These are phyloP conservation scores for Hyposmocoma kahamanoa DNA, from an alignment of 1,140 invertebrate genomes.

Conservation along the genomic window DNA sequence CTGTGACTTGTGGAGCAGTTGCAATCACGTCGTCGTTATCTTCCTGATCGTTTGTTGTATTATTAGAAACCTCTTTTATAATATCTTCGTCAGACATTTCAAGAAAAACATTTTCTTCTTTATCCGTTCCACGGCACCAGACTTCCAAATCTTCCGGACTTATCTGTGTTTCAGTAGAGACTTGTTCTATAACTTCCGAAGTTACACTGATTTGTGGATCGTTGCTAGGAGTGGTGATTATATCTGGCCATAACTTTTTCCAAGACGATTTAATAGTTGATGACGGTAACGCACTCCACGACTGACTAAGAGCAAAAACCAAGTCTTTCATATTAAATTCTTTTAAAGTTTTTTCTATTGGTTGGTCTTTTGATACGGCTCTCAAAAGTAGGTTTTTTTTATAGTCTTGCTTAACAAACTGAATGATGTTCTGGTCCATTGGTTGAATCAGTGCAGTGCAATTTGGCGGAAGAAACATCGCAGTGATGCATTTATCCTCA, in stretches of 20 bases:
- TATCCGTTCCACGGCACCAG: too few relatives aligned
- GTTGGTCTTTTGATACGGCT: conserved; percentile 33
- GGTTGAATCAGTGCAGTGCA: conserved; percentile 49
- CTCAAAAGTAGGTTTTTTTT: conserved; percentile 38
- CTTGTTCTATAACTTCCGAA: conserved; percentile 24
- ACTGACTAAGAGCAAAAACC: too few relatives aligned
- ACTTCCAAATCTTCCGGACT: conserved; percentile 24
- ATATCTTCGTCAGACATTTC: conserved; percentile 30
- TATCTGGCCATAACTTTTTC: conserved; percentile 42
- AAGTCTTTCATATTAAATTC: too few relatives aligned
- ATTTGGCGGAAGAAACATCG: conserved; percentile 57
- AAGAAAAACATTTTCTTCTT: conserved; percentile 25
- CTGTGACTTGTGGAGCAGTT: conserved; percentile 31
- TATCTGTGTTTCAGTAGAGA: conserved; percentile 24
- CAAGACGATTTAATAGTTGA: too few relatives aligned
- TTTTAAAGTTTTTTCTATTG: too few relatives aligned
- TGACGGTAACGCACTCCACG: too few relatives aligned
- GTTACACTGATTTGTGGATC: conserved; percentile 20
- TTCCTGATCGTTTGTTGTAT: conserved; percentile 24
- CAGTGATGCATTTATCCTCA: conserved; percentile 44
- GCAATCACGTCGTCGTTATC: conserved; percentile 32
- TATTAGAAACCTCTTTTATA: conserved; percentile 24
- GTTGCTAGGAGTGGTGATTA: conserved; percentile 30
- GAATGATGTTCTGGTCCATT: conserved; percentile 51
- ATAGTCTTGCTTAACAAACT: conserved; percentile 40